Evolutionary conservation across 2,888 invertebrate species (phyloP), one percentile per base, ranked within the genome.

Genomic region (Aquatica leii): DNA sequence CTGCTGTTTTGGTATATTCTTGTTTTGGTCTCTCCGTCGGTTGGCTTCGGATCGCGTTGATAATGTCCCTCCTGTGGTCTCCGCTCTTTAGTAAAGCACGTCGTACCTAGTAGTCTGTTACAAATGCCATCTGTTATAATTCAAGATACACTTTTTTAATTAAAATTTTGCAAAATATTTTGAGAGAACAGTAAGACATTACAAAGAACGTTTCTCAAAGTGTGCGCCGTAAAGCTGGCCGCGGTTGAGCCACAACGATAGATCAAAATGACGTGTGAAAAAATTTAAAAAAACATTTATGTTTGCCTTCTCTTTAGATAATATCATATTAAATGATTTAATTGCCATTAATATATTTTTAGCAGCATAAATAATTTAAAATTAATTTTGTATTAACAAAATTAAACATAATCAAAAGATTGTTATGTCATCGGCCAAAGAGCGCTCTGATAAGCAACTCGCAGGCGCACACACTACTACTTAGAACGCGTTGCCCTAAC

Each of bases 281-380:
- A 37, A 37, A 37, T 37, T 37, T n/a, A 37, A 37, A 37, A 31
- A 37, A 2, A 37, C 12, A 37, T 37, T 37, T 37, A 37, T 37
- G 37, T 37, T 2, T n/a, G 37, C n/a, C 37, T 37, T 37, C 8
- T 37, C 37, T 31, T 31, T 31, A 31, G 31, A 31, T 31, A 31
- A 31, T 31, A 9, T 31, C 8, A 37, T 37, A 37, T 37, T 3
- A 12, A 37, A 37, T 37, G 37, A 37, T 37, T 37, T 37, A 37
- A 37, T 37, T 37, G 37, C 37, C 37, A 37, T 37, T 37, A n/a
- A 37, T 37, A 37, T 37, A 37, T 37, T 12, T 37, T 37, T 37
- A 5, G 11, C 37, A n/a, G 37, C 37, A 3, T 37, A 37, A 37
- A 5, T 37, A n/a, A 37, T 12, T 37, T 37, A 37, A 37, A 37